These are phyloP conservation scores for Catalaphyllia jardinei DNA, from an alignment of 64 coral and sea anemone species.

Conservation along the genomic window DNA sequence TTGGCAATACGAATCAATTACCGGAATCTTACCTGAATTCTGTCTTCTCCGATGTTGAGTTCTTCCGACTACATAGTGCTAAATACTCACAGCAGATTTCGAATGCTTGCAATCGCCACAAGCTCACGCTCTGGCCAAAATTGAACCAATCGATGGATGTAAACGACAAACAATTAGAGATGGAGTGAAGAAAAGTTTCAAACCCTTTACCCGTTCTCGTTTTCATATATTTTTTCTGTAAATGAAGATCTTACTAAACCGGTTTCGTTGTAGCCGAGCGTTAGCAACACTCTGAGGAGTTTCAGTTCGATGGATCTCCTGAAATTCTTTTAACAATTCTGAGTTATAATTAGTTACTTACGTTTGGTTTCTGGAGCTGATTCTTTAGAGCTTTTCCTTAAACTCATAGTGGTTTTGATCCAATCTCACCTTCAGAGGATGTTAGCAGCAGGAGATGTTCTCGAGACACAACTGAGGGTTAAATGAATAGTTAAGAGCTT, in stretches of 20 bases:
- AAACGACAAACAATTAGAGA: too few species aligned
- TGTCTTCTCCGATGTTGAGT: constrained; percentile 27
- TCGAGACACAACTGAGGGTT: not conserved
- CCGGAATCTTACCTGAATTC: constrained; percentile 50
- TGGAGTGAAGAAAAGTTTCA: too few species aligned
- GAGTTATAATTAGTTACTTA: not conserved
- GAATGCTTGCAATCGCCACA: too few species aligned
- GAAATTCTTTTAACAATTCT: not conserved
- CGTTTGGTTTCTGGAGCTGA: not conserved
- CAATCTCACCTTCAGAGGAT: not conserved
- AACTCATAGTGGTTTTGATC: not conserved
- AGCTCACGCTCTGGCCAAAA: too few species aligned
- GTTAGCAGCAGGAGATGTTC: not conserved
- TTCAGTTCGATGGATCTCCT: not conserved
- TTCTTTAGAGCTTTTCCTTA: not conserved
- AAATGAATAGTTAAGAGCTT: not conserved
- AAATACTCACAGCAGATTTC: not conserved
- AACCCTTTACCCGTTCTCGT: too few species aligned
- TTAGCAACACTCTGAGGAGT: too few species aligned
- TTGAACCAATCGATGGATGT: too few species aligned
- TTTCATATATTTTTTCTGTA: too few species aligned
- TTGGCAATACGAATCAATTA: not conserved
- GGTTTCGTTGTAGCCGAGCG: too few species aligned
- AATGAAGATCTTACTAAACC: too few species aligned
- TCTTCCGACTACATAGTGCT: not conserved